These are phyloP conservation scores for Harpagoxenus sublaevis DNA, from an alignment of 2,888 invertebrate genomes.

Conservation along the genomic window DNA sequence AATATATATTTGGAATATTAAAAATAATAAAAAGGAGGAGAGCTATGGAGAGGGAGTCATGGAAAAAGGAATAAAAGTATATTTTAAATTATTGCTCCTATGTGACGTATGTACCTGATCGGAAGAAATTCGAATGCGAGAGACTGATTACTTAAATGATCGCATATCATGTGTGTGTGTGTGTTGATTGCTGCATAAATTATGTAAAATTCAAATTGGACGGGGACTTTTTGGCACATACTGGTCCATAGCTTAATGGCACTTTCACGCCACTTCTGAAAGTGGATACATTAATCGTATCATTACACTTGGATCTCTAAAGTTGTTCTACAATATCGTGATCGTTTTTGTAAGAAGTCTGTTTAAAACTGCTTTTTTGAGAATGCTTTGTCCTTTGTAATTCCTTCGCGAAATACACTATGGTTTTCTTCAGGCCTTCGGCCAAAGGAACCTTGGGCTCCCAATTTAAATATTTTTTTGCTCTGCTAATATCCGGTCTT, in stretches of 20 bases:
- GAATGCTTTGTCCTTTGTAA: slow-evolving; percentile 89
- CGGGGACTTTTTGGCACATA: slow-evolving; percentile 80
- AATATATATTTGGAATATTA: neutral
- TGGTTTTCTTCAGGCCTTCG: slow-evolving; percentile 96
- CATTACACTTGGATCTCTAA: slow-evolving; percentile 60
- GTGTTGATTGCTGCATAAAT: slow-evolving; percentile 54
- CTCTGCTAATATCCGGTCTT: slow-evolving; percentile 96
- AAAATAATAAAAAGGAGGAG: slow-evolving; percentile 12
- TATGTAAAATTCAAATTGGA: slow-evolving; percentile 71
- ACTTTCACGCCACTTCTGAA: slow-evolving; percentile 67
- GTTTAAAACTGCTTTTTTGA: slow-evolving; percentile 86
- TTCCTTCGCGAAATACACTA: slow-evolving; percentile 97
- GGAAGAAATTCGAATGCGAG: slow-evolving; percentile 12
- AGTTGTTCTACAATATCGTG: slow-evolving; percentile 84
- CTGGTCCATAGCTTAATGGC: slow-evolving; percentile 75
- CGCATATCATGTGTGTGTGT: neutral
- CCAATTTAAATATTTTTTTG: slow-evolving; percentile 95
- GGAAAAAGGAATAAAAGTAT: slow-evolving; percentile 5
- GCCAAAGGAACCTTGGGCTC: slow-evolving; percentile 95
- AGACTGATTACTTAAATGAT: neutral
- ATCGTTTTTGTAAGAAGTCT: slow-evolving; percentile 80
- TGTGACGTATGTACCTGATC: neutral
- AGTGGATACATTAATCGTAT: slow-evolving; percentile 63
- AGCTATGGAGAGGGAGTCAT: neutral
- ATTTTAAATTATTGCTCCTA: slow-evolving; percentile 21